Evolutionary conservation across 2,113 vertebrate species (phyloP).

Genomic region (Apteryx mantelli): DNA sequence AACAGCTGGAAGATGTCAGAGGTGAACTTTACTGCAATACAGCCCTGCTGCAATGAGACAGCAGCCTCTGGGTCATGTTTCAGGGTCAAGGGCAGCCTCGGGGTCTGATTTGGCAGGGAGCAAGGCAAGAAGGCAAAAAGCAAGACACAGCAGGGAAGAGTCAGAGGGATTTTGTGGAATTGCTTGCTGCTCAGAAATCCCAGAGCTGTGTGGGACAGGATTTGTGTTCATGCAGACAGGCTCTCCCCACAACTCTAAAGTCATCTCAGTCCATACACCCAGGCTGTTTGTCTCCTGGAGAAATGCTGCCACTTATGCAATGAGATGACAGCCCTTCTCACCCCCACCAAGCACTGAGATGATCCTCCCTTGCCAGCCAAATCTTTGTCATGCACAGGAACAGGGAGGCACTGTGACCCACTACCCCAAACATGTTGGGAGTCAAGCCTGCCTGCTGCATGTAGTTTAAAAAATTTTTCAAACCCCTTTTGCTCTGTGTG

Average conservation of each 20-base stretch:
- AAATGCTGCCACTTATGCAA: background rate
- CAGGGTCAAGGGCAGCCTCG: background rate
- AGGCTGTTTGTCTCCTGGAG: background rate
- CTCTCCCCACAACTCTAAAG: background rate
- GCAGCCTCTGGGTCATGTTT: background rate
- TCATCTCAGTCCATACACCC: rapidly evolving
- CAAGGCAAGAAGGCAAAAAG: background rate
- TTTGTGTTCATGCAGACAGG: background rate
- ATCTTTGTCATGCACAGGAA: background rate
- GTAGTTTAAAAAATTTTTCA: background rate
- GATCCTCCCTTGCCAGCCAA: background rate
- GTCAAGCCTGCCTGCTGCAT: background rate
- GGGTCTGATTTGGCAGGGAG: background rate
- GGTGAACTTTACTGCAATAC: background rate
- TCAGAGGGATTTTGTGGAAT: background rate
- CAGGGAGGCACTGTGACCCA: rapidly evolving
- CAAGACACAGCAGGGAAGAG: background rate
- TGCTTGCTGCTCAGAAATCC: background rate
- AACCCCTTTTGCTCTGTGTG: background rate
- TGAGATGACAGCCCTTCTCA: background rate
- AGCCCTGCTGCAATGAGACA: background rate
- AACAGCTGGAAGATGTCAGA: background rate
- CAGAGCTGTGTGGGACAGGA: rapidly evolving
- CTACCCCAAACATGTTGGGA: background rate
- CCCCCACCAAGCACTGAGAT: background rate